Evolutionary conservation across 2,797 vertebrate genomes (phyloP).

Genomic region (Artibeus lituratus): DNA sequence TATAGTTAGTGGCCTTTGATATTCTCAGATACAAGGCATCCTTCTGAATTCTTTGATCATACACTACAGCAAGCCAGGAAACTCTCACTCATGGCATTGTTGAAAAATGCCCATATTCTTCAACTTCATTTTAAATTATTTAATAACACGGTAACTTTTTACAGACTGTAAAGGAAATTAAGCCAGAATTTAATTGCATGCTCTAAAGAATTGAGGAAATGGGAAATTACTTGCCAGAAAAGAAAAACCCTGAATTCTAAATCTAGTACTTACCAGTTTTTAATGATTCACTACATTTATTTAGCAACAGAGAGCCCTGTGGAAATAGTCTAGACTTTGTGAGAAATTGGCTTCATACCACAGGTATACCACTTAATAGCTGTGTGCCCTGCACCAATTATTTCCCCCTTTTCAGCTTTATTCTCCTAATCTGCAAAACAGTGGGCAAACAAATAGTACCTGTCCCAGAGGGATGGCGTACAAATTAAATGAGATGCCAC

Average conservation of each 20-base stretch:
- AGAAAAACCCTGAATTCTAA: not conserved
- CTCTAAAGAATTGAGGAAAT: not conserved
- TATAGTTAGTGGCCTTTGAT: constrained; percentile 69
- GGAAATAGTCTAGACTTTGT: not conserved
- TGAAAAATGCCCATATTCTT: constrained; percentile 38
- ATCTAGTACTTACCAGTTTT: not conserved
- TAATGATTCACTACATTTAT: not conserved
- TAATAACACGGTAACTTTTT: constrained; percentile 2
- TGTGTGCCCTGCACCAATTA: not conserved
- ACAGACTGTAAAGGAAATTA: constrained; percentile 9
- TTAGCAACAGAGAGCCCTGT: not conserved
- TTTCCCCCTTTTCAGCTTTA: not conserved
- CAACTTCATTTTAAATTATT: constrained; percentile 34
- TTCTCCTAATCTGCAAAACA: not conserved
- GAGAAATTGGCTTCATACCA: not conserved
- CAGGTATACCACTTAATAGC: not conserved
- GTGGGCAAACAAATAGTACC: not conserved
- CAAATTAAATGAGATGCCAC: not conserved
- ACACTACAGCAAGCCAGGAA: not conserved
- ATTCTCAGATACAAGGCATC: constrained; percentile 66
- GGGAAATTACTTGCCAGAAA: not conserved
- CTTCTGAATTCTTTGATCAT: constrained; percentile 63
- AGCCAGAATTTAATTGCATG: constrained; percentile 1
- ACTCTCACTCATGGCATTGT: not conserved
- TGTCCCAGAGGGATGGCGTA: not conserved